Evolutionary conservation across 2,888 invertebrate genomes (phyloP).

Genomic region (Bombylius major): DNA sequence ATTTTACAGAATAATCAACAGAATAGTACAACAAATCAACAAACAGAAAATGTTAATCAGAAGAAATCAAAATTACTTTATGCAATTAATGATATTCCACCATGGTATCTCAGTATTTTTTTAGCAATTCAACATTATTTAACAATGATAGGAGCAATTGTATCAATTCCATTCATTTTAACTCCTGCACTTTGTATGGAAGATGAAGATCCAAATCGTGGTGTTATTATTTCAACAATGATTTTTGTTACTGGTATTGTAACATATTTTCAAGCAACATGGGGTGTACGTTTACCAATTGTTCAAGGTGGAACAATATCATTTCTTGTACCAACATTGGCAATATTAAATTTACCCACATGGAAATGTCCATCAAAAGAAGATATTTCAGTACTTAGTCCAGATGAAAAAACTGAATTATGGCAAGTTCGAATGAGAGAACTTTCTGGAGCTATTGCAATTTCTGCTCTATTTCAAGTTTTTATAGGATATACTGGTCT

Average conservation of each 20-base stretch:
- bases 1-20: no score
- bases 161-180: constrained; percentile 68
- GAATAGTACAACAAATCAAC: no score
- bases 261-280: constrained; percentile 58
- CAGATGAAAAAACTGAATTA: constrained; percentile 43
- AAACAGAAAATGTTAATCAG: background rate
- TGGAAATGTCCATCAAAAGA: constrained; percentile 54
- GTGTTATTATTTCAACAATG: constrained; percentile 69
- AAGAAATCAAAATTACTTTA: constrained; percentile 40
- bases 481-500: constrained; percentile 59
- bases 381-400: constrained; percentile 42
- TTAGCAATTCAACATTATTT: constrained; percentile 75
- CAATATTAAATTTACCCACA: constrained; percentile 55
- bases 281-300: constrained; percentile 62
- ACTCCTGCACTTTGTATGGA: constrained; percentile 70
- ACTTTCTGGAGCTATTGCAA: constrained; percentile 70
- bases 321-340: constrained; percentile 64
- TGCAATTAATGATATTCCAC: constrained; percentile 66
- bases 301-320: constrained; percentile 71
- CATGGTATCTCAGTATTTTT: constrained; percentile 73
- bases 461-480: constrained; percentile 64
- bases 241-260: constrained; percentile 70
- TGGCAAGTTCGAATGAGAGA: constrained; percentile 71
- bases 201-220: constrained; percentile 58
- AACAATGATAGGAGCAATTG: constrained; percentile 76